Base-by-base conservation (phyloP, 2,797 vertebrate species). In the Notolabrus celidotus region DNA sequence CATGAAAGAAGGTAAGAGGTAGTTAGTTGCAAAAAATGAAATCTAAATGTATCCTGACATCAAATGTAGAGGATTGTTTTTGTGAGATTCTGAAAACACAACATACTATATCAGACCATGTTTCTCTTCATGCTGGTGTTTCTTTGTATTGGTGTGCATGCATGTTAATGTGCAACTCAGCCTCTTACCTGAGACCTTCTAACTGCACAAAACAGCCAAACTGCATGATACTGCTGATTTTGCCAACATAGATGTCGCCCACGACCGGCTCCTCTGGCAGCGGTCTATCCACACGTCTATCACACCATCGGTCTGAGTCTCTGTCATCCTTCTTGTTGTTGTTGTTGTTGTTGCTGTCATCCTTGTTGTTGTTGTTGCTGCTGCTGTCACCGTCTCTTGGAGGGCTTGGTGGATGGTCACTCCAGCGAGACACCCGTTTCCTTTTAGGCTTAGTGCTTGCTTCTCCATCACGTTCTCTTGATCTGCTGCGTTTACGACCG, bases 141-240 rank as follows among this genome's bases (percentile, higher is more conserved):
- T 11, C 10, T 11, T 16, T 46, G 17, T 22, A 6, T 36, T 25
- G 31, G 3, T 47, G 20, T 49, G 2, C 3, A 20, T 5, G 3
- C 1, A n/a, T 19, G 14, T 17, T 2, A 53, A 46, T 5, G 67
- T 5, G n/a, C n/a, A n/a, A n/a, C n/a, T n/a, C n/a, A 0, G 1
- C 15, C 8, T 75, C 88, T 39, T 89, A 98, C 97, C 96, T 95
- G 1, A 98, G 89, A 9, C 97, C 96, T 55, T 98, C 97, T 10
- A 98, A 92, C 90, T 98, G 97, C 63, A 97, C 97, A 23, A 98
- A 98, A 80, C 97, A 98, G 3, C 97, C 97, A 58, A 98, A 98
- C 76, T 97, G 97, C 97, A 98, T 96, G n/a, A 98, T 96, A 49
- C 96, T 98, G 5, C 96, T 97, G 66, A 97, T 94, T 86, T 97